Percentiles rank a stretch among this genome's conserved stretches.
phyloP scores from a whole-genome alignment of 64 coral and sea anemone genomes.

The Pocillopora verrucosa region DNA sequence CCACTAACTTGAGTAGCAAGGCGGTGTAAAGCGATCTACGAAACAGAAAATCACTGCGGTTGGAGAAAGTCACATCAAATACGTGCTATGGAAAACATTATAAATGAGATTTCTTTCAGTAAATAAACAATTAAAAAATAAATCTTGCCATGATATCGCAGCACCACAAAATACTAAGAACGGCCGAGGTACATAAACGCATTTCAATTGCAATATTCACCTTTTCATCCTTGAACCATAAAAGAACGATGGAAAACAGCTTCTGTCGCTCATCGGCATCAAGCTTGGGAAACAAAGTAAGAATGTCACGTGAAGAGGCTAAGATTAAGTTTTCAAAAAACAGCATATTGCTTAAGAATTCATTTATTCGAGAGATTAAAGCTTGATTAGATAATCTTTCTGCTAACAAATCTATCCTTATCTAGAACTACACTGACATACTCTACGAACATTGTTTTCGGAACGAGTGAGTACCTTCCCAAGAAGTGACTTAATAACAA shows the following conservation, averaged over 20 bases:
- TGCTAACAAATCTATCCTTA: too few species aligned
- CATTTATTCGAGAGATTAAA: too few species aligned
- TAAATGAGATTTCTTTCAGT: neutral
- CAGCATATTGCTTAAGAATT: too few species aligned
- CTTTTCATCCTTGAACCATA: constrained; percentile 86
- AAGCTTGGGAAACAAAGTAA: constrained; percentile 48
- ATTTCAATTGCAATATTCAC: constrained; percentile 4
- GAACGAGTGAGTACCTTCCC: constrained; percentile 51
- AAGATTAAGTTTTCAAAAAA: too few species aligned
- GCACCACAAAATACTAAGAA: neutral
- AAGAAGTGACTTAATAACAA: constrained; percentile 77
- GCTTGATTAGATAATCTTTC: too few species aligned
- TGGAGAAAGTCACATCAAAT: neutral
- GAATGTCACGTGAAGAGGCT: neutral
- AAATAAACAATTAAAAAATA: too few species aligned
- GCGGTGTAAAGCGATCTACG: constrained; percentile 59
- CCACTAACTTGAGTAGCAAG: constrained; percentile 84
- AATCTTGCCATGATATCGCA: too few species aligned
- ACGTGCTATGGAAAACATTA: neutral
- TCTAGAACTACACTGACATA: neutral
- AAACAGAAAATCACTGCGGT: neutral
- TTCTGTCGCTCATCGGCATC: constrained; percentile 85
- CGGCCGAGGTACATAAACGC: neutral
- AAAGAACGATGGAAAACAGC: constrained; percentile 74
- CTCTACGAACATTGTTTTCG: neutral